Evolutionary conservation across 2,888 invertebrate species (phyloP), one percentile per base, ranked within the genome.

Genomic region (Bursaphelenchus okinawaensis): DNA sequence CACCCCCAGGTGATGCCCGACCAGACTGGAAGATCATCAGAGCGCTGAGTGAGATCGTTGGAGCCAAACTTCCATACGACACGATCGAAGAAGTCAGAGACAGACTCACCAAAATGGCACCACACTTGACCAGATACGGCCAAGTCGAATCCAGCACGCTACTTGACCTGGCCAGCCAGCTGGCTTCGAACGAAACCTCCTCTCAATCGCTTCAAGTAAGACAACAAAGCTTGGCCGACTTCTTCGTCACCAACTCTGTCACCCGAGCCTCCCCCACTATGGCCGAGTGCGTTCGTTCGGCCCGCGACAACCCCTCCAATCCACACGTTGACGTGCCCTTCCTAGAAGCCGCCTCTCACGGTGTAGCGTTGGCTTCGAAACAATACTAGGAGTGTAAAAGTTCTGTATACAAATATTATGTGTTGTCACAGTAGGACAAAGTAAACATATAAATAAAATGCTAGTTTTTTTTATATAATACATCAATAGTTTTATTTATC

Each of bases 11-110:
- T 59, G 74, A 78, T n/a, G 95, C 94, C 0, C 87, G 95, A 59
- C 92, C 92, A 80, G 95, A 96, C 86, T 98, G 98, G 98, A 96
- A 96, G 87, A 92, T 98, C 75, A 88, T 98, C 75, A 88, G 98
- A 69, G 98, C 98, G 0, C 85, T 98, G 8, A 93, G 95, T 0
- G 95, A 98, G 87, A 91, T 95, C 67, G 83, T 86, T 71, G 90
- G 89, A 27, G 83, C 86, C 58, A 86, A 88, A 20, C 86, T 94
- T 51, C 91, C 92, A 0, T 98, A 96, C 84, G 94, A 95, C 83
- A 89, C 86, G 64, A 84, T 94, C 74, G 88, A 89, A 75, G 91
- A 92, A 80, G 86, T 98, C 12, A 88, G 95, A 70, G 86, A 86
- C 61, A 88, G 96, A 29, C 86, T 98, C 77, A 87, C 87, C 70